These are phyloP conservation scores for Porites evermanni DNA, from an alignment of 92 coral and sea anemone species.

Conservation along the genomic window DNA sequence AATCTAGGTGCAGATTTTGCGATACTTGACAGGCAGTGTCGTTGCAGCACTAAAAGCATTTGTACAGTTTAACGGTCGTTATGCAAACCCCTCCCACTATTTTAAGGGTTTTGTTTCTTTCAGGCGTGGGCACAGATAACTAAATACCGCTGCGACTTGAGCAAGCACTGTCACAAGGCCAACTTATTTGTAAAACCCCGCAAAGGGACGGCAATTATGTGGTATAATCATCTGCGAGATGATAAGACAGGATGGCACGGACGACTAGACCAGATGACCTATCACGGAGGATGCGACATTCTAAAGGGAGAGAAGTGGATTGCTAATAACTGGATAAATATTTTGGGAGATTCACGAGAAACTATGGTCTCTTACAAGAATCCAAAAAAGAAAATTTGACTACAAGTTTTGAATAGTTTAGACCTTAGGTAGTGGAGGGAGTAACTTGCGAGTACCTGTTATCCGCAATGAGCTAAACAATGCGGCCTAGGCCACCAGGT, in stretches of 20 bases:
- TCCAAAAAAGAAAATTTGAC: slow-evolving; percentile 29
- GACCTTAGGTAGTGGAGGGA: too few relatives aligned
- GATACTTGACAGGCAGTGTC: too few relatives aligned
- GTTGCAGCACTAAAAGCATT: too few relatives aligned
- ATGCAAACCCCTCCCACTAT: too few relatives aligned
- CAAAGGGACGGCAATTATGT: slow-evolving; percentile 88
- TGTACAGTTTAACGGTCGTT: too few relatives aligned
- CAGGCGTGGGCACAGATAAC: slow-evolving; percentile 86
- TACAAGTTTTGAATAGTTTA: neutral
- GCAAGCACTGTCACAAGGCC: slow-evolving; percentile 94
- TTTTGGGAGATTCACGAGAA: slow-evolving; percentile 76
- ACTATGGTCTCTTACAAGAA: slow-evolving; percentile 75
- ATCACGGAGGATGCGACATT: slow-evolving; percentile 97
- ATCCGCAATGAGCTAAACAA: too few relatives aligned
- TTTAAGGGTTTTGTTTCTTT: neutral
- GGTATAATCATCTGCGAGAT: slow-evolving; percentile 92
- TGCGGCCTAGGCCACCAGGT: too few relatives aligned
- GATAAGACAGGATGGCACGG: slow-evolving; percentile 91
- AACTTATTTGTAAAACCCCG: slow-evolving; percentile 84
- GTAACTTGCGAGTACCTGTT: too few relatives aligned
- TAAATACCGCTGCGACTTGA: slow-evolving; percentile 87
- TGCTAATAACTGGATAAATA: slow-evolving; percentile 97
- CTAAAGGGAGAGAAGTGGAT: slow-evolving; percentile 94
- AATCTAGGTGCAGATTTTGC: too few relatives aligned
- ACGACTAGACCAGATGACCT: slow-evolving; percentile 77